Evolutionary conservation across 2,797 vertebrate genomes (phyloP).

Genomic region (Odontamblyopus lacepedii): DNA sequence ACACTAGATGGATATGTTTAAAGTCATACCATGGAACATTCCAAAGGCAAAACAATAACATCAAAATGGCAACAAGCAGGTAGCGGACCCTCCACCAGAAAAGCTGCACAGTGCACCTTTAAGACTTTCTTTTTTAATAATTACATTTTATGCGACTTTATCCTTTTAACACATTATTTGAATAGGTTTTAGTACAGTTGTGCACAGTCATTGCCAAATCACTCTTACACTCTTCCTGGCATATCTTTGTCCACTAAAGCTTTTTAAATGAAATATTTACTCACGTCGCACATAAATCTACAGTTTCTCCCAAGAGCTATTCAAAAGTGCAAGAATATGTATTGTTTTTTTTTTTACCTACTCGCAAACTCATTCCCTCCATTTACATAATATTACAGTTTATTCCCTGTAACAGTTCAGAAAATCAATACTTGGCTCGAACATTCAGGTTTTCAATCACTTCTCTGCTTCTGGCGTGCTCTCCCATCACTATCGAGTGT

Average conservation of each 20-base stretch:
- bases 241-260: too few species aligned
- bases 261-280: not conserved
- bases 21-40: too few species aligned
- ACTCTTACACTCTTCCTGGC: not conserved
- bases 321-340: not conserved
- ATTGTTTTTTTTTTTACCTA: not conserved
- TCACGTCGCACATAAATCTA: not conserved
- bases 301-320: not conserved
- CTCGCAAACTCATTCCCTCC: not conserved
- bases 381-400: conserved; percentile 5
- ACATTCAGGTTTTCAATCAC: not conserved
- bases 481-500: not conserved
- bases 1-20: too few species aligned
- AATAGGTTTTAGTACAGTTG: too few species aligned
- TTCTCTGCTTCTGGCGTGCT: not conserved
- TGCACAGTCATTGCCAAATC: not conserved
- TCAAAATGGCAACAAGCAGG: too few species aligned
- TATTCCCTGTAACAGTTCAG: not conserved
- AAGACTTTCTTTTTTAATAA: too few species aligned
- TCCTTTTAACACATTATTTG: too few species aligned
- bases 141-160: too few species aligned
- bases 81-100: too few species aligned
- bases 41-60: too few species aligned
- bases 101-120: too few species aligned
- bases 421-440: conserved; percentile 2